Percentiles rank a stretch among this genome's conserved stretches.
These are phyloP conservation scores for Lethrus apterus DNA, from an alignment of 1,140 invertebrate genomes.

Conservation along the genomic window DNA sequence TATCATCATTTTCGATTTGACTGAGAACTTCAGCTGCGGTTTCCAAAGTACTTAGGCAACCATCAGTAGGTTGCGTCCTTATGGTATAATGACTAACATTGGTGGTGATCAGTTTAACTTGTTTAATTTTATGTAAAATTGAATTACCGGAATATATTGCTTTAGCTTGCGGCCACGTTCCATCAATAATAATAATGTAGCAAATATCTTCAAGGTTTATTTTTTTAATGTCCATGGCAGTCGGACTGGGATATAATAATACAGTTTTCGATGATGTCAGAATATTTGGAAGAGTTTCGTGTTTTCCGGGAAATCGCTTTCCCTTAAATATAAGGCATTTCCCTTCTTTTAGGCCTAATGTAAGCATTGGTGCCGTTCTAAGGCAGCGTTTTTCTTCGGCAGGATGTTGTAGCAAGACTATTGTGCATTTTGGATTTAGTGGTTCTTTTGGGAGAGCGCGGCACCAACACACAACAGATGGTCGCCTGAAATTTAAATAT, in stretches of 20 bases:
- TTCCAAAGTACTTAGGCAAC: constrained; percentile 85
- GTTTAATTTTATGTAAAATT: constrained; percentile 55
- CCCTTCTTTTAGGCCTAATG: constrained; percentile 60
- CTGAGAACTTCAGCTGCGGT: constrained; percentile 76
- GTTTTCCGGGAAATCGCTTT: constrained; percentile 72
- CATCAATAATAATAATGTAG: constrained; percentile 83
- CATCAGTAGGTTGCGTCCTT: constrained; percentile 85
- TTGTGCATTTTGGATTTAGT: constrained; percentile 56
- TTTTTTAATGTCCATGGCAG: constrained; percentile 55
- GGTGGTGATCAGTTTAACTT: constrained; percentile 68
- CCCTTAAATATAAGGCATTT: constrained; percentile 76
- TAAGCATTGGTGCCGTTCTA: constrained; percentile 81
- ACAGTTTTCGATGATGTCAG: constrained; percentile 63
- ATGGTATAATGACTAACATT: constrained; percentile 82
- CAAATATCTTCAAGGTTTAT: constrained; percentile 31
- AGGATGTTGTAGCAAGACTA: constrained; percentile 86
- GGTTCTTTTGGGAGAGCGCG: constrained; percentile 63
- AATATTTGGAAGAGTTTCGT: constrained; percentile 60
- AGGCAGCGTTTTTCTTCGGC: constrained; percentile 86
- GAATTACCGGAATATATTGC: constrained; percentile 70
- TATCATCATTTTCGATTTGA: constrained; percentile 62
- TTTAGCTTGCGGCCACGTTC: constrained; percentile 91
- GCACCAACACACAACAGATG: constrained; percentile 84
- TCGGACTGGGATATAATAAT: constrained; percentile 74
- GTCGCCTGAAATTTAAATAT: constrained; percentile 56